Conservation (phyloP, 2,888 invertebrate genomes). For the Leucoptera coffeella region DNA sequence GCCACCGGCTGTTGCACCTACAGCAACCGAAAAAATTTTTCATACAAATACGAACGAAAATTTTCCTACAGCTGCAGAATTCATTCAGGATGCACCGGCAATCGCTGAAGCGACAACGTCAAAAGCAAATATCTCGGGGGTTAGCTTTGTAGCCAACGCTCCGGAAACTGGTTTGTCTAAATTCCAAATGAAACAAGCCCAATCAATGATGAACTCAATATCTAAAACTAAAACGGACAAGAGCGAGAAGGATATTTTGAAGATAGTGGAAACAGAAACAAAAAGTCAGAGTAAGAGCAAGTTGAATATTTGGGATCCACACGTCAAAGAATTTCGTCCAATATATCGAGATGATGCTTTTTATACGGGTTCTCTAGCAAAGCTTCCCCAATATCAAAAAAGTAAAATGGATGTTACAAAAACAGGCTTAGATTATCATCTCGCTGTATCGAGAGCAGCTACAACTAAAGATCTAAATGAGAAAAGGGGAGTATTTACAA, state of each 20-base stretch:
- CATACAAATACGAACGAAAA: constrained; percentile 18
- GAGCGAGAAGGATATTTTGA: no score
- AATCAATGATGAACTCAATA: constrained; percentile 14
- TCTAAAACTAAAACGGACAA: no score
- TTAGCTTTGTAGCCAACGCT: constrained; percentile 20
- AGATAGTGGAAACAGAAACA: no score
- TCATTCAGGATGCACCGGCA: constrained; percentile 16
- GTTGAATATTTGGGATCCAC: constrained; percentile 30
- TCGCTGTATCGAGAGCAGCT: constrained; percentile 37
- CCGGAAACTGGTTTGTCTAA: constrained; percentile 22
- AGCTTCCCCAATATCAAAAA: constrained; percentile 28
- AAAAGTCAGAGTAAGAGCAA: no score
- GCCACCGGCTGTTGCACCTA: constrained; percentile 12
- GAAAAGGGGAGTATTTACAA: constrained; percentile 26
- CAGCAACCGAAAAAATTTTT: constrained; percentile 17
- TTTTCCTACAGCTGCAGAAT: constrained; percentile 26
- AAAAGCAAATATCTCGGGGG: constrained; percentile 13
- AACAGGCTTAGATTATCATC: constrained; percentile 37
- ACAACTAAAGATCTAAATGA: constrained; percentile 26
- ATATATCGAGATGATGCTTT: constrained; percentile 42
- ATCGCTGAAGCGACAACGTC: constrained; percentile 19
- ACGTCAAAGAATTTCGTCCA: constrained; percentile 26
- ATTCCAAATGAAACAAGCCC: constrained; percentile 25
- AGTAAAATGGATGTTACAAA: constrained; percentile 19
- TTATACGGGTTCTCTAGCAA: constrained; percentile 25